Evolutionary conservation across 2,797 vertebrate species (phyloP), one percentile per base, ranked within the genome.

Genomic region (Pangasius larnaudii): DNA sequence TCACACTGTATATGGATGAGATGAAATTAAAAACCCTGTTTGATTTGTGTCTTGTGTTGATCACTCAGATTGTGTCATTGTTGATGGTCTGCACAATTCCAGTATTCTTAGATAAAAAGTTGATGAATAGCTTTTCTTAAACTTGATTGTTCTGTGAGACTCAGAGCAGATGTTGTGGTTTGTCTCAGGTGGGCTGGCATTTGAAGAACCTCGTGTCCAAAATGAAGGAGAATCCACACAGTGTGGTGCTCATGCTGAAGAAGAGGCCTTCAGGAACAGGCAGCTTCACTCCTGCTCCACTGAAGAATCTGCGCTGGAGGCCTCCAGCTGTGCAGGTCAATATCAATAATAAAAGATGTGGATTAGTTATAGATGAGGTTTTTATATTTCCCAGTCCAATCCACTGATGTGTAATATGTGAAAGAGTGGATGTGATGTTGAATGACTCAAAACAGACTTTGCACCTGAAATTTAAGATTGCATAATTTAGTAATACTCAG

Each of bases 231-330:
- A 97, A 97, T 90, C 96, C 97, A 27, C 93, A 93, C 0, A 95
- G 95, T 3, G 97, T 99, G 0, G 93, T 94, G 33, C 90, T 99
- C n/a, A 89, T 97, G 89, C 92, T 99, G 80, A 99, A 98, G 95
- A 99, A 99, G 93, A 97, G 98, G 61, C 97, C 98, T 1, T 94
- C 94, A 0, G 96, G 96, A 0, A 95, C 94, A 51, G 96, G 96
- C 71, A 93, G 95, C 91, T 98, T 98, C 7, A 94, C 96, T 0
- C 96, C 98, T 0, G 98, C 98, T 11, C 98, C 98, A 0, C 93
- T 99, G 78, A 98, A 97, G 86, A 99, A 99, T 94, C 92, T 98
- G 87, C 96, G 98, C 78, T 99, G 98, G 98, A 98, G 96, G 82
- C 97, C 98, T 0, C 97, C 97, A 0, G 95, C 96, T 2, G 95